Conservation (phyloP, 2,888 invertebrate genomes). For the Cordylochernes scorpioides region DNA sequence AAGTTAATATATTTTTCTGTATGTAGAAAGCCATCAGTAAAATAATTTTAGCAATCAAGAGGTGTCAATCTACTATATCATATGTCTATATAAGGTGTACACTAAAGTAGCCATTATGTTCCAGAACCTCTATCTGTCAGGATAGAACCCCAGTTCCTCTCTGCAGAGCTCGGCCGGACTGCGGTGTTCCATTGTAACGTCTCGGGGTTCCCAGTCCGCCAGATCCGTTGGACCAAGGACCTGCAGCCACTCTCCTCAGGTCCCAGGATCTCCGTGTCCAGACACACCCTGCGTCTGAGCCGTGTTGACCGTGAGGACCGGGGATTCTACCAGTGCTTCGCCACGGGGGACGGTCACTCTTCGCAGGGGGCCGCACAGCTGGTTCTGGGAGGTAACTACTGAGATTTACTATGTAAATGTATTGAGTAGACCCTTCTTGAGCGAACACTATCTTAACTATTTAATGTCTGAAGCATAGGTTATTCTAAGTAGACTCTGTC, state of each 20-base stretch:
- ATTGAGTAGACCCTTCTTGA: too few species aligned
- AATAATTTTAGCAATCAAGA: too few species aligned
- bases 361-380: slow-evolving; percentile 58
- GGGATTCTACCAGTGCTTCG: slow-evolving; percentile 41
- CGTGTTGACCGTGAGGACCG: slow-evolving; percentile 12
- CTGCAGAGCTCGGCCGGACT: slow-evolving; percentile 10
- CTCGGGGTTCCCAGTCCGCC: slow-evolving; percentile 7
- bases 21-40: too few species aligned
- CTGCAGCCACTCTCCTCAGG: slow-evolving; percentile 8
- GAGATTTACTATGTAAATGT: too few species aligned
- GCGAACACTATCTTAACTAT: too few species aligned
- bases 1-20: too few species aligned
- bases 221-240: slow-evolving; percentile 11
- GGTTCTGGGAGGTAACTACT: slow-evolving; percentile 39
- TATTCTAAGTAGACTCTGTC: too few species aligned
- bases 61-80: too few species aligned
- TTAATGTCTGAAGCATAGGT: too few species aligned
- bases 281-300: slow-evolving; percentile 10
- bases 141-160: slow-evolving; percentile 7
- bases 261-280: slow-evolving; percentile 7
- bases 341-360: slow-evolving; percentile 54
- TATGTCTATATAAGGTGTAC: slow-evolving; percentile 16
- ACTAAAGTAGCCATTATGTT: slow-evolving; percentile 15
- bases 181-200: slow-evolving; percentile 9
- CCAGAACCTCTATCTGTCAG: slow-evolving; percentile 7